Percentiles rank a stretch among this genome's conserved stretches.
Conservation (phyloP, 2,113 vertebrate genomes). For the Cairina moschata region DNA sequence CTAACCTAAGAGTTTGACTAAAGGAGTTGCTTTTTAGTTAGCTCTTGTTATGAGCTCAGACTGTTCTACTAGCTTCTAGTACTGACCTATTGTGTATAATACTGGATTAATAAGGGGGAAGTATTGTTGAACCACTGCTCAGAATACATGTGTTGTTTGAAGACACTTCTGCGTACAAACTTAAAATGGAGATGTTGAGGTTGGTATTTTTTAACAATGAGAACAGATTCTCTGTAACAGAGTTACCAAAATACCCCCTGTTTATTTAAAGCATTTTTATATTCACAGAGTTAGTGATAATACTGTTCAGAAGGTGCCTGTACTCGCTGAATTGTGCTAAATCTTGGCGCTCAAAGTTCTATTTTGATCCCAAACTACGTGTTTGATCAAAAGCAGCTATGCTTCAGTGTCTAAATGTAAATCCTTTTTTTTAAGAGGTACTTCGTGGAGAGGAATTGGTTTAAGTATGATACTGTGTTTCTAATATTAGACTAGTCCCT, state of each 20-base stretch:
- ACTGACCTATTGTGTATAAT: background rate
- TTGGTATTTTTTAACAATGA: background rate
- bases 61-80: background rate
- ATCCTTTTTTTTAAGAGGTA: background rate
- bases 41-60: background rate
- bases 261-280: background rate
- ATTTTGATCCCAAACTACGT: background rate
- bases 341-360: background rate
- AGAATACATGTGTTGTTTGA: background rate
- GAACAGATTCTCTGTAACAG: background rate
- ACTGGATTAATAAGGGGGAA: background rate
- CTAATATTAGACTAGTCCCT: constrained; percentile 17
- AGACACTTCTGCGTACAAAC: background rate
- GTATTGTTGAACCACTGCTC: background rate
- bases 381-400: background rate
- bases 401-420: background rate
- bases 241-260: background rate
- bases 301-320: background rate
- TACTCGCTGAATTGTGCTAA: background rate
- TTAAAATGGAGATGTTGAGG: background rate
- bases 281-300: background rate
- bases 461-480: constrained; percentile 3
- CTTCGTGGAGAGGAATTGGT: background rate
- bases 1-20: background rate
- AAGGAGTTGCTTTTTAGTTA: background rate